phyloP scores from a whole-genome alignment of 2,113 vertebrate genomes.

The Gymnarchus niloticus region DNA sequence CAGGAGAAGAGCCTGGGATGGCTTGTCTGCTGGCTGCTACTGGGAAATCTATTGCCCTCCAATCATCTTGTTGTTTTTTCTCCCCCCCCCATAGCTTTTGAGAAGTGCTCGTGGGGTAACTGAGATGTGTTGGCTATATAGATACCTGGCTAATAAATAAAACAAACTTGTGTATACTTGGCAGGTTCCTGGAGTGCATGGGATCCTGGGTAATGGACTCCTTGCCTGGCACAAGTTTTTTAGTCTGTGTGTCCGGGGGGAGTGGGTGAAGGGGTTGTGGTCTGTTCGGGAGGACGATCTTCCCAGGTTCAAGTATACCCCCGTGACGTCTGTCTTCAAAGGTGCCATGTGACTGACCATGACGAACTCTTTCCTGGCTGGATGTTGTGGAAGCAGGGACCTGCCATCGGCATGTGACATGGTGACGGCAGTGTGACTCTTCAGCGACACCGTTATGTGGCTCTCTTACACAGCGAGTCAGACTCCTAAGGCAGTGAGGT shows the following conservation, averaged over 20 bases:
- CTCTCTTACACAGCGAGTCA: neutral
- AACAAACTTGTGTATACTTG: no score
- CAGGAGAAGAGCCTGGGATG: neutral
- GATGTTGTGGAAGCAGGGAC: neutral
- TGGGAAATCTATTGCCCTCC: neutral
- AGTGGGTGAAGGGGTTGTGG: neutral
- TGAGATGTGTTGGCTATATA: neutral
- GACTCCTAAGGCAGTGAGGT: no score
- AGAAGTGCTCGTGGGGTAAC: neutral
- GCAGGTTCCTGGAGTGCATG: neutral
- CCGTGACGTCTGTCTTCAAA: slow-evolving; percentile 7
- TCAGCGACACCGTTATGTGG: neutral
- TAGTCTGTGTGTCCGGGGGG: neutral
- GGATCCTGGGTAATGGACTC: neutral
- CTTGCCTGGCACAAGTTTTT: no score
- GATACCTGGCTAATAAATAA: no score
- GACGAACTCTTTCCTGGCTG: neutral
- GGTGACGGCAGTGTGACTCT: neutral
- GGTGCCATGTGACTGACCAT: neutral
- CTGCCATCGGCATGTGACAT: neutral
- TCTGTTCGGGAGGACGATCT: neutral
- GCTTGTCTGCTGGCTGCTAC: neutral
- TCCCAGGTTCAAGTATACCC: neutral
- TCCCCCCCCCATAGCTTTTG: neutral
- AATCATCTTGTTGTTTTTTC: neutral